Evolutionary conservation across 1,140 invertebrate genomes (phyloP), one percentile per base, ranked within the genome.

Genomic region (Contarinia nasturtii): DNA sequence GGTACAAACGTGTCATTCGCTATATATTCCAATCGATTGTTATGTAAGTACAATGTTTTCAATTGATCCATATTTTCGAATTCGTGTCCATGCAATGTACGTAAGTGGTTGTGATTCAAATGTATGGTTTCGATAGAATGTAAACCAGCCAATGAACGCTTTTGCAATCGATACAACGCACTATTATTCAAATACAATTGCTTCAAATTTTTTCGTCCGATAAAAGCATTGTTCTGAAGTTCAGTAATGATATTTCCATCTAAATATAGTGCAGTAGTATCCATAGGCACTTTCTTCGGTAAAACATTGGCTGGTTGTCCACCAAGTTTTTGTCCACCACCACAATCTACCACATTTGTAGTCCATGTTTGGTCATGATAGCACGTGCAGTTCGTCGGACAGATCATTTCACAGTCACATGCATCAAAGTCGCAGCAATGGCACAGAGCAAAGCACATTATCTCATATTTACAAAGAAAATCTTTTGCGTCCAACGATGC

Each of bases 201-300:
- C 22, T 76, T 68, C 72, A 90, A 76, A 58, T 84, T 88, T 59
- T 85, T 87, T 18, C 86, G 74, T 1, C 82, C 84, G 58, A 86
- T 84, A 57, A 93, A 85, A 46, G 82, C 76, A 57, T 86, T 79
- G 57, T 82, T 81, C 53, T 85, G 78, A 43, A 92, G 59, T 56
- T 80, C 75, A 42, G 71, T 75, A 51, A 91, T 76, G 57, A 85
- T 75, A 58, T 86, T 88, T 37, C 86, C 86, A 61, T 92, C 88
- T 49, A 93, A 63, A 62, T 88, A 91, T 12, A 92, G 73, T 60
- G 89, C 82, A n/a, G 86, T 91, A 1, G 84, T 83, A 59, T 88
- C 86, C 75, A 85, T 83, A 1, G 88, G 88, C 53, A 92, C 78
- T 36, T 79, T 71, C 5, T 72, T 65, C 1, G 88, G 87, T 43